These are phyloP conservation scores for Clusia tigrina DNA, from an alignment of 2,888 invertebrate species.

Conservation along the genomic window DNA sequence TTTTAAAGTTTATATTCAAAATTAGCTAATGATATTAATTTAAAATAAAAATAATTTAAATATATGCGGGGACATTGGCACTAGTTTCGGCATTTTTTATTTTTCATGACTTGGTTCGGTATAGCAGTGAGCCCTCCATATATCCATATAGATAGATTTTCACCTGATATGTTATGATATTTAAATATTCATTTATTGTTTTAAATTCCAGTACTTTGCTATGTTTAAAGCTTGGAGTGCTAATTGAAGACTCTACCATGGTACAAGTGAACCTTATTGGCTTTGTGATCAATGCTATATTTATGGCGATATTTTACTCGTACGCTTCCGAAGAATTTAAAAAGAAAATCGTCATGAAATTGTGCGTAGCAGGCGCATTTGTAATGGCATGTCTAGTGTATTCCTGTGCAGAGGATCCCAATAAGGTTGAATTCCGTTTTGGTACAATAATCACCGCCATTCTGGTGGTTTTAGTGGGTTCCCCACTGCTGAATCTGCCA, in stretches of 20 bases:
- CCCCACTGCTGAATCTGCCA: constrained; percentile 75
- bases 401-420: constrained; percentile 71
- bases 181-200: no score
- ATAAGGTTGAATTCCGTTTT: constrained; percentile 73
- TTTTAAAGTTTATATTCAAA: no score
- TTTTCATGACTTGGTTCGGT: no score
- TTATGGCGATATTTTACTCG: constrained; percentile 73
- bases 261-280: constrained; percentile 81
- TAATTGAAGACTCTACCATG: constrained; percentile 79
- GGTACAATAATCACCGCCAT: constrained; percentile 73
- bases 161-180: no score
- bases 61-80: no score
- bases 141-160: no score
- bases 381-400: constrained; percentile 72
- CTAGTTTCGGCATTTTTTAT: no score
- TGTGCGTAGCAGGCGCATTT: constrained; percentile 68
- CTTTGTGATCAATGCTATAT: constrained; percentile 73
- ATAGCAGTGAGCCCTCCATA: no score
- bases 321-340: constrained; percentile 69
- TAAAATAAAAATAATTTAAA: no score
- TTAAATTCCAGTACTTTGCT: constrained; percentile 72
- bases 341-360: constrained; percentile 67
- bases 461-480: constrained; percentile 71
- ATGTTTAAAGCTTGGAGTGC: constrained; percentile 78
- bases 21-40: no score